These are phyloP conservation scores for Smithornis capensis DNA, from an alignment of 2,113 vertebrate genomes.

Conservation along the genomic window DNA sequence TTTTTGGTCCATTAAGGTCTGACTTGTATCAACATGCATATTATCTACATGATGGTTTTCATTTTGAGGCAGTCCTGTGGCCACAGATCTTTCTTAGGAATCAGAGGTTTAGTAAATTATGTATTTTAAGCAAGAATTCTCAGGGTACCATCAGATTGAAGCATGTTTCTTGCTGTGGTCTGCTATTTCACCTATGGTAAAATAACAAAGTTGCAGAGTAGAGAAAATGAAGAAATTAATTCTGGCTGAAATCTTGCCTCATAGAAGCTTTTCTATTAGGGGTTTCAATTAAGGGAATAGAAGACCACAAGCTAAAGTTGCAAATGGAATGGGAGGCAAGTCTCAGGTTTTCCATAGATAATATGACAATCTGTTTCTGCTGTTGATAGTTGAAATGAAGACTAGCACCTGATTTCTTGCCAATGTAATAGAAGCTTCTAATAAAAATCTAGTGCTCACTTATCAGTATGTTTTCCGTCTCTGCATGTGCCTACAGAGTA, in stretches of 20 bases:
- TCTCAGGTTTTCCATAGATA: not conserved
- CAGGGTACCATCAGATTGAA: not conserved
- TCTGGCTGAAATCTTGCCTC: not conserved
- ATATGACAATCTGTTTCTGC: not conserved
- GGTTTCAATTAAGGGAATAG: not conserved
- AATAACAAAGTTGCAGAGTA: not conserved
- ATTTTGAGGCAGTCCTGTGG: not conserved
- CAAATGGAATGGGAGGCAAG: not conserved
- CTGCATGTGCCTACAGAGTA: not conserved
- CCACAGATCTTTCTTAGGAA: not conserved
- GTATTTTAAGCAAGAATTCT: not conserved
- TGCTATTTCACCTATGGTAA: not conserved
- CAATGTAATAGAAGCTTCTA: not conserved
- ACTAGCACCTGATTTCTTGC: not conserved
- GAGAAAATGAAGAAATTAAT: not conserved
- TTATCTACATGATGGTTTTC: not conserved
- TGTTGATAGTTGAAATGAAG: not conserved
- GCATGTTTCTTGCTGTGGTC: not conserved
- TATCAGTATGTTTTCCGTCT: not conserved
- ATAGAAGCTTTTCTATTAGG: not conserved
- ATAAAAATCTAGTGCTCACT: not conserved
- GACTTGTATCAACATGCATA: not conserved
- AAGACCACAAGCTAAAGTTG: not conserved
- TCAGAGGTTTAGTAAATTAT: not conserved
- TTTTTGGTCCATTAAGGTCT: conserved; percentile 8